phyloP scores from a whole-genome alignment of 2,888 invertebrate genomes.

The Serrognathus titanus region DNA sequence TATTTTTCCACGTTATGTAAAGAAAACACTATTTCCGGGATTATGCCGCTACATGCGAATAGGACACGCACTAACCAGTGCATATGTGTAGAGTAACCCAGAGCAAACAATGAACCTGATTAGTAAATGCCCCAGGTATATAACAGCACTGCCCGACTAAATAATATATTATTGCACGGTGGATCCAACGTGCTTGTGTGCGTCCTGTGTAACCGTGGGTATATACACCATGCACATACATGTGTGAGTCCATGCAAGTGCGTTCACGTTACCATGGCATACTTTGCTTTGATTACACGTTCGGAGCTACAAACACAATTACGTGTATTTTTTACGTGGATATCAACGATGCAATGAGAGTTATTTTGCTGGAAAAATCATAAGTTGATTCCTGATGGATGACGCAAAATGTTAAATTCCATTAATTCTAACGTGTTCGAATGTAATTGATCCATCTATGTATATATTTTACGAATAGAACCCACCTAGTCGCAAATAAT shows the following conservation, averaged over 20 bases:
- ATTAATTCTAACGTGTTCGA: no score
- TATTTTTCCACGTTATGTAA: neutral
- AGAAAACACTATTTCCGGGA: constrained; percentile 5
- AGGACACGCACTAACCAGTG: constrained; percentile 4
- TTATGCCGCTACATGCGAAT: constrained; percentile 7
- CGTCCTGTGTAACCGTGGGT: constrained; percentile 8
- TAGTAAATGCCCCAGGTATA: neutral
- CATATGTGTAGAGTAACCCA: constrained; percentile 8
- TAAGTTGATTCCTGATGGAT: no score
- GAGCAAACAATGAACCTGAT: neutral
- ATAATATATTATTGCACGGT: constrained; percentile 22
- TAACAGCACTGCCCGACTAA: constrained; percentile 11
- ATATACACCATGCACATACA: neutral
- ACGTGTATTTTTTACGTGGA: no score
- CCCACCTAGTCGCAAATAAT: no score
- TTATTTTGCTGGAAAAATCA: no score
- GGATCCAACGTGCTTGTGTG: constrained; percentile 21
- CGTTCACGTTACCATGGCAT: constrained; percentile 6
- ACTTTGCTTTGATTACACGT: constrained; percentile 1
- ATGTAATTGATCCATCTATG: no score
- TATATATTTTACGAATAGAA: no score
- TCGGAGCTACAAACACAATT: no score
- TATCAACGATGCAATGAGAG: no score
- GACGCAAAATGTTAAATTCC: no score
- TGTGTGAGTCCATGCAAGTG: constrained; percentile 3